phyloP scores from a whole-genome alignment of 2,888 invertebrate species.

The Heteropelma amictum region DNA sequence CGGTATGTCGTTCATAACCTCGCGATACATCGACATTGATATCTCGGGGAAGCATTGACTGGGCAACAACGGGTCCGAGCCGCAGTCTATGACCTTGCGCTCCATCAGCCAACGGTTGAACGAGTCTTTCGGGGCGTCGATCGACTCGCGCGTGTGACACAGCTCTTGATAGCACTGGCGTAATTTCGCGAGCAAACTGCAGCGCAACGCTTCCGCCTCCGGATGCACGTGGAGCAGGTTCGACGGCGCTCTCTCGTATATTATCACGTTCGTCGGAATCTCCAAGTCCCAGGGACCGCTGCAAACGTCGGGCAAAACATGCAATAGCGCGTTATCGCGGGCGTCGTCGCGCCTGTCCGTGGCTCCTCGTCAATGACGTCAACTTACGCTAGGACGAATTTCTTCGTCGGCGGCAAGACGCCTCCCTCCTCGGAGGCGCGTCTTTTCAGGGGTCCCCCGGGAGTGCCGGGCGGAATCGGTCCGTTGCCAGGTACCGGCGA shows the following conservation, averaged over 20 bases:
- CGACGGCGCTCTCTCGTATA: slow-evolving; percentile 91
- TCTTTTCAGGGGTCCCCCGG: slow-evolving; percentile 83
- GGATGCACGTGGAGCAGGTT: slow-evolving; percentile 95
- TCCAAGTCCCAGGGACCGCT: slow-evolving; percentile 97
- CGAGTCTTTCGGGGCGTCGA: slow-evolving; percentile 97
- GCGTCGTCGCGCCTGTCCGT: neutral
- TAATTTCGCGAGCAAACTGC: slow-evolving; percentile 89
- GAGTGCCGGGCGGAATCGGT: slow-evolving; percentile 74
- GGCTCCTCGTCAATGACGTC: neutral
- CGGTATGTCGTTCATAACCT: slow-evolving; percentile 99
- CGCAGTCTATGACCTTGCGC: slow-evolving; percentile 89
- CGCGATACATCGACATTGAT: slow-evolving; percentile 96
- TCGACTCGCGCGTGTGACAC: slow-evolving; percentile 94
- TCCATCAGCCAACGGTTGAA: slow-evolving; percentile 98
- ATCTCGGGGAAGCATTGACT: slow-evolving; percentile 95
- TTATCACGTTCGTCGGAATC: slow-evolving; percentile 93
- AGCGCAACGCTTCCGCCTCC: slow-evolving; percentile 93
- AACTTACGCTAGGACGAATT: slow-evolving; percentile 87
- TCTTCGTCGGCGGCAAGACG: slow-evolving; percentile 88
- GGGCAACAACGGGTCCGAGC: slow-evolving; percentile 93
- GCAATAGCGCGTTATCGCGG: neutral
- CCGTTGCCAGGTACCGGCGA: slow-evolving; percentile 75
- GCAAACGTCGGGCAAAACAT: slow-evolving; percentile 31
- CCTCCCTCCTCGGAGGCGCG: slow-evolving; percentile 88
- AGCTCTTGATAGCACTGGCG: slow-evolving; percentile 95